Conservation (phyloP, 2,797 vertebrate species). For the Sciaenops ocellatus region DNA sequence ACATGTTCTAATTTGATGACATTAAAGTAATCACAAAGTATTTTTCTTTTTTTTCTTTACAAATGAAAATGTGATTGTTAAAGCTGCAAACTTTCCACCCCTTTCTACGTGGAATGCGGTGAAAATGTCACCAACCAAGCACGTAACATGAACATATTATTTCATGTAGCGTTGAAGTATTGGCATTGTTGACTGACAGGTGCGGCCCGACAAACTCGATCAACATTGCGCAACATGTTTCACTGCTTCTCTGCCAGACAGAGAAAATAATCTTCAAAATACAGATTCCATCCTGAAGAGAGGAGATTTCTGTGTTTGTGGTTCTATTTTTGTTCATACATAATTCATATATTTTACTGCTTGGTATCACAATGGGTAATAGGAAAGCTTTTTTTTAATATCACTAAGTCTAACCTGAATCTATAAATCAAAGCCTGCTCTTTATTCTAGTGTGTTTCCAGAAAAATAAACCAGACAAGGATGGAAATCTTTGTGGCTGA, state of each 20-base stretch:
- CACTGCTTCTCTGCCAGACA: background rate
- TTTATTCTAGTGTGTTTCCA: background rate
- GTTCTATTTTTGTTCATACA: background rate
- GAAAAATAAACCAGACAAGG: background rate
- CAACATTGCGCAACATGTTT: conserved; percentile 14
- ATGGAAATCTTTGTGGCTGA: background rate
- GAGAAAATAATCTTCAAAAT: background rate
- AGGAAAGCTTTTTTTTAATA: background rate
- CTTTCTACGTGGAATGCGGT: conserved; percentile 2
- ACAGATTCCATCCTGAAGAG: background rate
- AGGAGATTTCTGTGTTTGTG: background rate
- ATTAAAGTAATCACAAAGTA: background rate
- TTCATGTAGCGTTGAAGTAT: conserved; percentile 31
- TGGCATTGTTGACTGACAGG: conserved; percentile 48
- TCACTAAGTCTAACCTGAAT: background rate
- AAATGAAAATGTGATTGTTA: no score
- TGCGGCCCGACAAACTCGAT: conserved; percentile 34
- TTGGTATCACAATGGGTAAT: background rate
- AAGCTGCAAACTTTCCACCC: conserved; percentile 2
- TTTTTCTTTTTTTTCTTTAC: no score
- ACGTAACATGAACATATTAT: conserved; percentile 21
- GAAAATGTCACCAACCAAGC: conserved; percentile 6
- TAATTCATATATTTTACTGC: background rate
- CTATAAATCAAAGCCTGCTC: background rate
- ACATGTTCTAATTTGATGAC: background rate